Base-by-base conservation (phyloP, 2,888 invertebrate species). In the Eubasilissa splendida region DNA sequence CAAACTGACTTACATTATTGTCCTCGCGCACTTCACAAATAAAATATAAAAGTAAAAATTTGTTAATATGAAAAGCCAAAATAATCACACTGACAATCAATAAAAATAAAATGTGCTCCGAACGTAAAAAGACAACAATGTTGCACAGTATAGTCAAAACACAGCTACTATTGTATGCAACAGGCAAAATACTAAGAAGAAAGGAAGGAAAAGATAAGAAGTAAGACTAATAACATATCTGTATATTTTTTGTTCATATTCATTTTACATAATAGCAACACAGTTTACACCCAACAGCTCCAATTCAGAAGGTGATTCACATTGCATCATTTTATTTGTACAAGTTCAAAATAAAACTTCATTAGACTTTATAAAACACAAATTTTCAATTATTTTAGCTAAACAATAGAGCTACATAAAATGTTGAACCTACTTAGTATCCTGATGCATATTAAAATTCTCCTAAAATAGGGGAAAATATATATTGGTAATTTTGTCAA, bases 51-150 rank as follows among this genome's bases (percentile, higher is more conserved):
- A 82, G 80, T 82, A 77, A 80, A 77, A 73, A 77, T 77, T 82
- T 82, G 79, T 81, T 74, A 76, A 80, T 77, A 74, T 73, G 14
- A 76, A 52, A 82, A 79, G 79, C 77, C 65, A 77, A 76, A 76
- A 73, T 73, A 73, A 59, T 53, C 68, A 78, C 56, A 75, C 71
- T 59, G 50, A 14, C 59, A 56, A 66, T 76, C 65, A 66, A 59
- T 54, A 80, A 82, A 59, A 71, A 79, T 65, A 80, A 70, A 76
- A 80, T 79, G 82, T 80, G 82, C 80, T 80, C 79, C 74, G 53
- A 82, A 82, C 68, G 76, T 66, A 82, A 82, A 82, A 82, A 82
- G 80, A 82, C 80, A 82, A 82, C 80, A 82, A 82, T 82, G 82
- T 82, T 82, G 80, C 79, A 82, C 82, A 82, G 82, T 80, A 77